phyloP scores from a whole-genome alignment of 1,140 invertebrate species.

The Trinorchestia longiramus region DNA sequence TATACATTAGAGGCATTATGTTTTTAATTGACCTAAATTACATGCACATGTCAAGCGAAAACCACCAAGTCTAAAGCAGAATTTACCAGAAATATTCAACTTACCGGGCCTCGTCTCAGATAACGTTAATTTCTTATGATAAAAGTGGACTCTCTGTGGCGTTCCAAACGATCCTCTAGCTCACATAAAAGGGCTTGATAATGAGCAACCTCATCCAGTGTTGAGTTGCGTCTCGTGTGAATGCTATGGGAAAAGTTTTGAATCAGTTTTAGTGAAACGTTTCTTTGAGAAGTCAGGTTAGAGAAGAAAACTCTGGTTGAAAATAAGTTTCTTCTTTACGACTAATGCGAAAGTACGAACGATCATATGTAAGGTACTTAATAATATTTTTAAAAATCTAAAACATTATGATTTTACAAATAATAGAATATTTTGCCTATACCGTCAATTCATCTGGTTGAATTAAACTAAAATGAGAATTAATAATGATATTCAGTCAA shows the following conservation, averaged over 20 bases:
- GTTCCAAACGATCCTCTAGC: neutral
- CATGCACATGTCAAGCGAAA: slow-evolving; percentile 20
- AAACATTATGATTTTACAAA: neutral
- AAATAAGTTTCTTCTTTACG: neutral
- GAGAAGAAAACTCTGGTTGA: neutral
- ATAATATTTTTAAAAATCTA: neutral
- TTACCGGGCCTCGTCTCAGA: neutral
- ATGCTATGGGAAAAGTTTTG: neutral
- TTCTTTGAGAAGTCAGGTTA: neutral
- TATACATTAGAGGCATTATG: neutral
- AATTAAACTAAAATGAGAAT: neutral
- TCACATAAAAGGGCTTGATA: neutral
- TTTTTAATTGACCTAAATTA: neutral
- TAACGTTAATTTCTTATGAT: neutral
- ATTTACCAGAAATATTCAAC: slow-evolving; percentile 9
- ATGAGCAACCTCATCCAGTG: neutral
- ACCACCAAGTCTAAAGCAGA: slow-evolving; percentile 64
- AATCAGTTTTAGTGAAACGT: neutral
- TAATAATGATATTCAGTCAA: neutral
- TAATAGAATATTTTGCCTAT: neutral
- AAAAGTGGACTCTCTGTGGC: neutral
- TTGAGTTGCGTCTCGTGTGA: neutral
- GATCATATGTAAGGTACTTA: neutral
- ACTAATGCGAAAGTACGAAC: neutral
- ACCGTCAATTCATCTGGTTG: neutral